These are phyloP conservation scores for Sminthurinus aureus DNA, from an alignment of 2,888 invertebrate species.

Conservation along the genomic window DNA sequence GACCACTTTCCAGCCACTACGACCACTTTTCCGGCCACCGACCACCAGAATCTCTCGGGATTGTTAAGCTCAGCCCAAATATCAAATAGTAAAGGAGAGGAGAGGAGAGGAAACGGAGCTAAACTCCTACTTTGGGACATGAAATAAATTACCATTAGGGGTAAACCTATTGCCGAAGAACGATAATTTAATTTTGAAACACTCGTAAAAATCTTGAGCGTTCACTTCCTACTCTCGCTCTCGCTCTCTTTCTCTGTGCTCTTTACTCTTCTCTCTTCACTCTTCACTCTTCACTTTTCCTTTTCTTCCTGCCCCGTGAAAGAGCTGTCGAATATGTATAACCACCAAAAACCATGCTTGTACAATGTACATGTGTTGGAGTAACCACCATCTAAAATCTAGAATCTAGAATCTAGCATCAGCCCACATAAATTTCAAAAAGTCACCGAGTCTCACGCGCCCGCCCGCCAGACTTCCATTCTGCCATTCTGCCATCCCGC, in stretches of 20 bases:
- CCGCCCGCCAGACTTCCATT: neutral
- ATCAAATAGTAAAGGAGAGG: neutral
- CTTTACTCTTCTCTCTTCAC: neutral
- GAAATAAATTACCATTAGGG: conserved; percentile 42
- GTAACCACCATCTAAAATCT: too few species aligned
- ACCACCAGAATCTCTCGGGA: neutral
- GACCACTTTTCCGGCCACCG: too few species aligned
- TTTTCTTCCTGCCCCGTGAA: neutral
- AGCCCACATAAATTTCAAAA: conserved; percentile 16
- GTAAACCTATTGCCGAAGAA: conserved; percentile 35
- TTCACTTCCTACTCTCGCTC: conserved; percentile 10
- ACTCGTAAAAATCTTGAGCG: conserved; percentile 40
- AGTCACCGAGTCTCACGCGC: conserved; percentile 1
- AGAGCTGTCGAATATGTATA: too few species aligned
- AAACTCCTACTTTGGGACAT: conserved; percentile 13
- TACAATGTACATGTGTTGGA: too few species aligned
- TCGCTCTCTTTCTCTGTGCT: conserved; percentile 10
- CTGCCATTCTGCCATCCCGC: neutral
- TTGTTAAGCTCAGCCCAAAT: too few species aligned
- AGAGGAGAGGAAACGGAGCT: conserved; percentile 19
- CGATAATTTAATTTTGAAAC: conserved; percentile 43
- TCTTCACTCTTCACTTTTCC: neutral
- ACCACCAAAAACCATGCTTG: too few species aligned
- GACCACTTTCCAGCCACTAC: too few species aligned
- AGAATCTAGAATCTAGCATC: neutral